Base-by-base conservation (phyloP, 2,113 vertebrate species). In the Psophia crepitans region DNA sequence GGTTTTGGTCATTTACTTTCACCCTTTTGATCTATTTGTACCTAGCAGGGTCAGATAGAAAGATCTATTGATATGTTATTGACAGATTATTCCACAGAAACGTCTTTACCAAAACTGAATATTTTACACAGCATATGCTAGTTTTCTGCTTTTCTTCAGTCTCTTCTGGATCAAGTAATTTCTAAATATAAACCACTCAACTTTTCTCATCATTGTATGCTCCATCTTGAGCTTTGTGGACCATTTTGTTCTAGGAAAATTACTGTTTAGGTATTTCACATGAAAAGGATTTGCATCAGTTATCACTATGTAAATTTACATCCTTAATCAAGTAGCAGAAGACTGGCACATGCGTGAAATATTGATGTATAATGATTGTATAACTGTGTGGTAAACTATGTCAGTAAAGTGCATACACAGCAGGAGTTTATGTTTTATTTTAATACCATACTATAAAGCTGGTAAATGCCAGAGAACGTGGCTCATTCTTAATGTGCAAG, bases 401-500 rank as follows among this genome's bases (percentile, higher is more conserved):
- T 13, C 26, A 87, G 14, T 88, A 76, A 69, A 83, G 9, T 0
- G 2, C 43, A 63, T 28, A 12, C 44, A 32, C 14, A 57, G 5
- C 12, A 77, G 1, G 8, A 64, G 4, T 46, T 87, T 53, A 71
- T 68, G 24, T 54, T 81, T 87, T 69, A 23, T 89, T 95, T 88
- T 70, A 61, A 46, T 69, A 66, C 9, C 35, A 24, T 23, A 27
- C 16, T 37, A 53, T 41, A 27, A 63, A 69, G 43, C 63, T 20
- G 17, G 2, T 48, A 33, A 27, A 58, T 33, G 2, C 16, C 33
- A 90, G 61, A 58, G 17, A 81, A 71, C 0, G 0, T 35, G 22
- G 14, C 49, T 69, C 5, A 60, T 84, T 80, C 44, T 43, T 78
- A 54, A 61, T 33, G 8, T 60, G 6, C 18, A 68, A 79, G 24